Conservation (phyloP, 1,140 invertebrate genomes). For the Andricus grossulariae region DNA sequence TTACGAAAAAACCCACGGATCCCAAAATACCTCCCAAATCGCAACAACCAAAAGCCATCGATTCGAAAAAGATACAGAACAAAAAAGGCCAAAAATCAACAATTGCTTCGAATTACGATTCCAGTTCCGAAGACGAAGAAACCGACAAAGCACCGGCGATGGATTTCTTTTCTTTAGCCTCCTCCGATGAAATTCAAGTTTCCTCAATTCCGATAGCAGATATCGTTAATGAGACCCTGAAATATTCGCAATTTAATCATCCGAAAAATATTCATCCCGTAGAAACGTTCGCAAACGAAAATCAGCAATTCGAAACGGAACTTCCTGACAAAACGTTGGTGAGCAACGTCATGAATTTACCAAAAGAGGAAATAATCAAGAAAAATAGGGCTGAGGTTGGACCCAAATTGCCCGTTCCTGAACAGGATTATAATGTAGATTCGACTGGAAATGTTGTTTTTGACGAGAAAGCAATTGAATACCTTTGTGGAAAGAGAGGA, state of each 20-base stretch:
- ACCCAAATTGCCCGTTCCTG: slow-evolving; percentile 72
- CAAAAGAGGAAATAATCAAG: slow-evolving; percentile 67
- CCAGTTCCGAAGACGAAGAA: slow-evolving; percentile 74
- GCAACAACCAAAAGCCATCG: slow-evolving; percentile 19
- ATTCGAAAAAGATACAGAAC: slow-evolving; percentile 37
- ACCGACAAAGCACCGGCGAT: slow-evolving; percentile 43
- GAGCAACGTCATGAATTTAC: slow-evolving; percentile 66
- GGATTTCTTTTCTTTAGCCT: slow-evolving; percentile 62
- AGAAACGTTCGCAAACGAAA: background rate
- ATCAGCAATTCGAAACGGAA: background rate
- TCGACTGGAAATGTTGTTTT: slow-evolving; percentile 69
- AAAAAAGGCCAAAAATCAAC: slow-evolving; percentile 10
- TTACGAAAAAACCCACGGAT: slow-evolving; percentile 57
- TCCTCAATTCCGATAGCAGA: background rate
- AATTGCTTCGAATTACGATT: slow-evolving; percentile 61
- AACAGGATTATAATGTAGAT: slow-evolving; percentile 74
- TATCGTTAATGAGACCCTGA: background rate
- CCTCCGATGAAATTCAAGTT: background rate
- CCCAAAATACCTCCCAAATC: slow-evolving; percentile 21
- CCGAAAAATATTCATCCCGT: background rate
- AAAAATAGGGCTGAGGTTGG: slow-evolving; percentile 72
- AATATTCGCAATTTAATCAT: background rate
- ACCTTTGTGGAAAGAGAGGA: slow-evolving; percentile 74
- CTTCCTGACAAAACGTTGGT: slow-evolving; percentile 48
- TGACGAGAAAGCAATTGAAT: slow-evolving; percentile 73